These are phyloP conservation scores for Aselliscus stoliczkanus DNA, from an alignment of 2,797 vertebrate species.

Conservation along the genomic window DNA sequence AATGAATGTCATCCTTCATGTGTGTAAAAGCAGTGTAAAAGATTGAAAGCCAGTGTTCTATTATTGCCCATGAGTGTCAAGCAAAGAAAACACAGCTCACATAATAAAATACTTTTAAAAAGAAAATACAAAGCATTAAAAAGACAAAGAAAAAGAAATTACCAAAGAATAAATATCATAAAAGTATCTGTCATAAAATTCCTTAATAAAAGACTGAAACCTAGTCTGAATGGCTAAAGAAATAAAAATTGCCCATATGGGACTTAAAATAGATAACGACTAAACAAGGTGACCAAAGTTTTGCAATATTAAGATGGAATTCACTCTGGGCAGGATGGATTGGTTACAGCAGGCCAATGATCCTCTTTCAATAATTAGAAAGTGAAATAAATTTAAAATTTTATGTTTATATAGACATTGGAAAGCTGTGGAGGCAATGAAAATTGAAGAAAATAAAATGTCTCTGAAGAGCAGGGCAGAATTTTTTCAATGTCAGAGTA, in stretches of 20 bases:
- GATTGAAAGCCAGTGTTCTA: background rate
- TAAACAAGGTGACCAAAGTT: background rate
- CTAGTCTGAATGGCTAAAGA: background rate
- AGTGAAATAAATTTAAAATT: background rate
- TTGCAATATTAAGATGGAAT: background rate
- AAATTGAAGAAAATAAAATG: background rate
- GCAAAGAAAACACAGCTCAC: background rate
- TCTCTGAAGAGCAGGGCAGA: background rate
- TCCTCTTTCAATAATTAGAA: background rate
- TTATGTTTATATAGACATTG: background rate
- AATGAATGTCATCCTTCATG: background rate
- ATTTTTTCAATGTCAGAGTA: background rate
- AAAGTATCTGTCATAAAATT: background rate
- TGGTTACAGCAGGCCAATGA: background rate
- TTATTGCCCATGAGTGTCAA: background rate
- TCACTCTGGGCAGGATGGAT: background rate
- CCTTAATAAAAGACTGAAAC: background rate
- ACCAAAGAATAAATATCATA: background rate
- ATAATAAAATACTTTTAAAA: background rate
- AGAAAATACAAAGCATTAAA: background rate
- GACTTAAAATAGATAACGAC: background rate
- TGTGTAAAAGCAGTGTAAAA: background rate
- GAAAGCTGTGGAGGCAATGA: background rate
- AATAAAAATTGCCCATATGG: background rate
- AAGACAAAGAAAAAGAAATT: background rate